Percentiles rank a stretch among this genome's conserved stretches.
phyloP scores from a whole-genome alignment of 2,797 vertebrate genomes.

The Oceanodroma leucorhoa region DNA sequence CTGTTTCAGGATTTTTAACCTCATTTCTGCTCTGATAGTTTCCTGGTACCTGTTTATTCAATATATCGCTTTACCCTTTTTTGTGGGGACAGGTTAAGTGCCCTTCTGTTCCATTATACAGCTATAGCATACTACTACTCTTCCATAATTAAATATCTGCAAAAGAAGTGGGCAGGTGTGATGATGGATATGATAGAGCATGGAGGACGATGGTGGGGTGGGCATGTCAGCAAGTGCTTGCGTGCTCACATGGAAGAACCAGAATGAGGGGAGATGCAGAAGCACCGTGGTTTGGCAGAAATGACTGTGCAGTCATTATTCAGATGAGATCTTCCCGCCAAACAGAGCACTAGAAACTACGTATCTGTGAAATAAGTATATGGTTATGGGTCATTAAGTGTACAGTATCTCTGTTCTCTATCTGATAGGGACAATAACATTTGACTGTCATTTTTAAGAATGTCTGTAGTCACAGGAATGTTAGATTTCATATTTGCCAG shows the following conservation, averaged over 20 bases:
- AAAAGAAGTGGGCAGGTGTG: not conserved
- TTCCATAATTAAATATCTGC: not conserved
- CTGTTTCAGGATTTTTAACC: not conserved
- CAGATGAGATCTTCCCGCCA: constrained; percentile 30
- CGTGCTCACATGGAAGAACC: fast-evolving
- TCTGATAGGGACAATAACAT: not conserved
- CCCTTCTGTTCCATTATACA: not conserved
- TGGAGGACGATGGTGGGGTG: fast-evolving
- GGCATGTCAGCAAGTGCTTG: not conserved
- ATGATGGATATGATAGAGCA: not conserved
- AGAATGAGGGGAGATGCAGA: not conserved
- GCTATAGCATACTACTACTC: not conserved
- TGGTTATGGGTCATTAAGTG: not conserved
- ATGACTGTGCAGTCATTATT: not conserved
- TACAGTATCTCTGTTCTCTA: not conserved
- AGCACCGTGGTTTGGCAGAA: not conserved
- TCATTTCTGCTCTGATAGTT: not conserved
- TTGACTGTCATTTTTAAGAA: not conserved
- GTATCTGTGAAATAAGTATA: constrained; percentile 37
- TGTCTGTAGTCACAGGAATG: not conserved
- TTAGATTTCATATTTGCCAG: not conserved
- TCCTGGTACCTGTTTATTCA: not conserved
- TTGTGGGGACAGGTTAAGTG: not conserved
- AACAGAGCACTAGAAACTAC: not conserved
- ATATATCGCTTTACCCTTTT: not conserved